These are phyloP conservation scores for Poeciliopsis infans DNA, from an alignment of 2,797 vertebrate genomes.

Conservation along the genomic window DNA sequence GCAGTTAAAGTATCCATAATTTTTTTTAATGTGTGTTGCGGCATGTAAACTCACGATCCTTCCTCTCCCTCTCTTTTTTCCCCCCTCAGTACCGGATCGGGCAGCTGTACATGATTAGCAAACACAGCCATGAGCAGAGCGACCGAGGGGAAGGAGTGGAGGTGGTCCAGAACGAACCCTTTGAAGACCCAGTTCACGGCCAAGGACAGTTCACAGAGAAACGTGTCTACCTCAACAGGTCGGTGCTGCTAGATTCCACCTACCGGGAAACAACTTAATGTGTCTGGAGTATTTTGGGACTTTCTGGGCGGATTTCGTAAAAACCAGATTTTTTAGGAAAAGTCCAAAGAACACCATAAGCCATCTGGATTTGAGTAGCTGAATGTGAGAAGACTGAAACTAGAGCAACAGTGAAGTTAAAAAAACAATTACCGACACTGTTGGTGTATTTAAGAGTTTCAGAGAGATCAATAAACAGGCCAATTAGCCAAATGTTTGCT, in stretches of 20 bases:
- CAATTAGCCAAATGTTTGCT: constrained; percentile 9
- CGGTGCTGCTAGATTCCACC: constrained; percentile 21
- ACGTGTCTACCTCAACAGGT: constrained; percentile 97
- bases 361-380: neutral
- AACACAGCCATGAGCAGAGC: constrained; percentile 97
- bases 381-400: constrained; percentile 5
- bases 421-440: constrained; percentile 6
- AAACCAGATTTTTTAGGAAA: neutral
- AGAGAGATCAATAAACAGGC: neutral
- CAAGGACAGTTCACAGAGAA: constrained; percentile 96
- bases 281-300: neutral
- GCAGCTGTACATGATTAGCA: constrained; percentile 99
- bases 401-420: neutral
- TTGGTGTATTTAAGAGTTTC: neutral
- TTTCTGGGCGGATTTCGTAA: neutral
- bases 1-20: neutral
- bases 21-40: neutral
- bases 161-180: constrained; percentile 95
- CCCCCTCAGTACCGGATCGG: constrained; percentile 90
- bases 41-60: neutral
- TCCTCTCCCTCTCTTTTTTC: constrained; percentile 24
- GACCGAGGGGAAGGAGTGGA: constrained; percentile 96
- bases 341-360: neutral
- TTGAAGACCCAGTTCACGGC: constrained; percentile 90
- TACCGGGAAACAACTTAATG: neutral